These are phyloP conservation scores for Pollimyrus isidori DNA, from an alignment of 2,113 vertebrate genomes.

Conservation along the genomic window DNA sequence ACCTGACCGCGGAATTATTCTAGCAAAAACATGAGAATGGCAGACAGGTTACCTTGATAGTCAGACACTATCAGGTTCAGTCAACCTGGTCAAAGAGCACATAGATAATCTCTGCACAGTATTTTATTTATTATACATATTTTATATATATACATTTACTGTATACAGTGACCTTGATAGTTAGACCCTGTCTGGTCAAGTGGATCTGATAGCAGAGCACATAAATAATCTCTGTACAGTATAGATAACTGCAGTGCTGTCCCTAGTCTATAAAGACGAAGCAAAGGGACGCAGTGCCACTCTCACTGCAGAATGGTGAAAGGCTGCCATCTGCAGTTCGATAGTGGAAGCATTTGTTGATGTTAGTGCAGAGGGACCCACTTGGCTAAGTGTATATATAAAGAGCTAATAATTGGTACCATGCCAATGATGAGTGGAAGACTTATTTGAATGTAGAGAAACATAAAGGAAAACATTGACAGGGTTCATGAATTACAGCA, in stretches of 20 bases:
- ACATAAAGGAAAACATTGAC: background rate
- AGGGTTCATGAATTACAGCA: background rate
- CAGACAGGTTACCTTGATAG: background rate
- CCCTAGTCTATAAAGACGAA: background rate
- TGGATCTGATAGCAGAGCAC: background rate
- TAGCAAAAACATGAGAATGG: background rate
- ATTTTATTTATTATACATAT: background rate
- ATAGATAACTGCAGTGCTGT: background rate
- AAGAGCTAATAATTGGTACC: background rate
- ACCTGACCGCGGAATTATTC: background rate
- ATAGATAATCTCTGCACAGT: background rate
- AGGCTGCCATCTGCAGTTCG: constrained; percentile 11
- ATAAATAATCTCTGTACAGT: background rate
- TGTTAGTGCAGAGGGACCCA: background rate
- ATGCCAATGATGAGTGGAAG: background rate
- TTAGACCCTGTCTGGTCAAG: background rate
- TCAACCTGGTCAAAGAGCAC: background rate
- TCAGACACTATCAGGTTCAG: background rate
- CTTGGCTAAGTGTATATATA: background rate
- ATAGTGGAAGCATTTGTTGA: background rate
- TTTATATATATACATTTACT: background rate
- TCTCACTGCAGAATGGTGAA: background rate
- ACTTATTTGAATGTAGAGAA: background rate
- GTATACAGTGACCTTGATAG: background rate
- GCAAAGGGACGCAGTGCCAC: background rate